Conservation (phyloP, 2,888 invertebrate genomes). For the Thereva unica region DNA sequence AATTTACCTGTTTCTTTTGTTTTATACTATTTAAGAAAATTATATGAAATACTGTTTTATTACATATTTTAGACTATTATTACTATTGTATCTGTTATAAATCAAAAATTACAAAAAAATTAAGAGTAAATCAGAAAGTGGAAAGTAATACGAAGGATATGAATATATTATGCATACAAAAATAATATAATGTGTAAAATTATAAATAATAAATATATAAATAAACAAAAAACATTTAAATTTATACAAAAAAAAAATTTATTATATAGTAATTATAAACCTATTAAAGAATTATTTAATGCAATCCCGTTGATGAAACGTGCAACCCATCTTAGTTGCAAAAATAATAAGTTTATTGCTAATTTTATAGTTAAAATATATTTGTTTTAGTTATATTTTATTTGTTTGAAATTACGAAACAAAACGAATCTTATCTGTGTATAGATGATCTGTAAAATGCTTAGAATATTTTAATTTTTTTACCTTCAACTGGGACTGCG, state of each 20-base stretch:
- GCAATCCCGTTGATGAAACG: slow-evolving; percentile 30
- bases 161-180: slow-evolving; percentile 19
- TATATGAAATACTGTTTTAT: slow-evolving; percentile 15
- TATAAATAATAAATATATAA: slow-evolving; percentile 19
- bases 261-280: slow-evolving; percentile 18
- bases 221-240: slow-evolving; percentile 28
- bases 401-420: no score
- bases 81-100: slow-evolving; percentile 23
- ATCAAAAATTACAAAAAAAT: slow-evolving; percentile 3
- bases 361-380: no score
- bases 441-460: no score
- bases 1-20: slow-evolving; percentile 22
- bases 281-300: slow-evolving; percentile 26
- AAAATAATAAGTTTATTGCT: no score
- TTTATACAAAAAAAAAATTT: slow-evolving; percentile 29
- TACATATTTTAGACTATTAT: slow-evolving; percentile 22
- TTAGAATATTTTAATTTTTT: no score
- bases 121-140: not conserved
- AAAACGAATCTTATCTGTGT: no score
- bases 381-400: no score
- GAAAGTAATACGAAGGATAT: slow-evolving; percentile 11
- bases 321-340: not conserved
- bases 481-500: no score
- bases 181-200: slow-evolving; percentile 24
- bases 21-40: slow-evolving; percentile 9